These are phyloP conservation scores for Sebastes minor DNA, from an alignment of 2,797 vertebrate genomes.

Conservation along the genomic window DNA sequence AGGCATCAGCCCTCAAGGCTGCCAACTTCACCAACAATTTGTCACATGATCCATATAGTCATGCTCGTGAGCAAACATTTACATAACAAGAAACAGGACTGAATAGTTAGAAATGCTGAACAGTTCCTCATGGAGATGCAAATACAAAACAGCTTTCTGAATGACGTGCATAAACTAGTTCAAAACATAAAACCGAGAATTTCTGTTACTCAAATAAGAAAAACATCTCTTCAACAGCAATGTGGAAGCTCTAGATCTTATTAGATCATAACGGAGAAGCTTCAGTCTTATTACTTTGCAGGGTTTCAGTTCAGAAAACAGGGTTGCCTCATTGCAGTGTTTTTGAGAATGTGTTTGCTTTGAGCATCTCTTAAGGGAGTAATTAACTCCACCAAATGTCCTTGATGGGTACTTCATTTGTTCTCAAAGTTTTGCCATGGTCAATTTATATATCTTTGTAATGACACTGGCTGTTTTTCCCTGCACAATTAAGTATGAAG, in stretches of 20 bases:
- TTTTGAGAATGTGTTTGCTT: not conserved
- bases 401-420: not conserved
- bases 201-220: not conserved
- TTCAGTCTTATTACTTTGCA: not conserved
- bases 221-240: not conserved
- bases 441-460: not conserved
- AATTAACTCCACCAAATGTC: not conserved
- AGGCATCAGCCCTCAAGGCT: conserved; percentile 11
- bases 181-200: conserved; percentile 11
- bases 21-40: conserved; percentile 45
- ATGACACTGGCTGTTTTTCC: not conserved
- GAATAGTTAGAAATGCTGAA: conserved; percentile 55
- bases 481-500: not conserved
- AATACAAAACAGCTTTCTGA: conserved; percentile 34
- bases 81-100: conserved; percentile 66
- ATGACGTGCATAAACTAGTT: not conserved
- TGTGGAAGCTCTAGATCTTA: not conserved
- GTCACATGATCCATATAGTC: conserved; percentile 57
- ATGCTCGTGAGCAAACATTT: conserved; percentile 59
- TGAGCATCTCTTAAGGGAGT: not conserved
- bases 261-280: not conserved
- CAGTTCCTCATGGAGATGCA: conserved; percentile 46
- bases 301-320: not conserved
- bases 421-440: not conserved
- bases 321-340: not conserved